A percentile compares a stretch with the other conserved stretches of the same genome.
phyloP scores from a whole-genome alignment of 2,113 vertebrate species.

The Etia nguti region DNA sequence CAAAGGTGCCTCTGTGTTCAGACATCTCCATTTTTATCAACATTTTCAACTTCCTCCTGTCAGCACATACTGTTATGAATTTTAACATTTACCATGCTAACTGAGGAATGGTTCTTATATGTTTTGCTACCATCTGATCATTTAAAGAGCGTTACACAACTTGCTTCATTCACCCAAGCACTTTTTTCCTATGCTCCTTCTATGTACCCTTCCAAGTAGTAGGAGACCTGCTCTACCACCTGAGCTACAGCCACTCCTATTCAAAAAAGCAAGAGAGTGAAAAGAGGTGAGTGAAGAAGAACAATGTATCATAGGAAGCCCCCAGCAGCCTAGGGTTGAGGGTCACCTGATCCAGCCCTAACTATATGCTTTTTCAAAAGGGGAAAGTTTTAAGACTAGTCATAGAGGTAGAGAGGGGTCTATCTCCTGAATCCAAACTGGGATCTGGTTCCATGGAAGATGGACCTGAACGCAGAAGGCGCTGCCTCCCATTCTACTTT shows the following conservation, averaged over 20 bases:
- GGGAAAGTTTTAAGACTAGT: not conserved
- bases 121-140: not conserved
- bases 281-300: not conserved
- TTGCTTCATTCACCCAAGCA: not conserved
- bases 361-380: not conserved
- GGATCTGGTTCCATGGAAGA: too few species aligned
- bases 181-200: not conserved
- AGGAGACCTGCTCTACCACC: not conserved
- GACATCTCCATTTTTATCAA: not conserved
- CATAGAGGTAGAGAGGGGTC: not conserved
- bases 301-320: not conserved
- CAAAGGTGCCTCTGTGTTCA: not conserved
- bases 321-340: not conserved
- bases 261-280: not conserved
- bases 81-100: not conserved
- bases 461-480: too few species aligned
- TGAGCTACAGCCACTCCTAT: not conserved
- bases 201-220: not conserved
- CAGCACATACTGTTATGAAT: not conserved
- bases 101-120: not conserved
- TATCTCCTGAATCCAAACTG: not conserved
- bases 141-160: not conserved
- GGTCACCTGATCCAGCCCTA: not conserved
- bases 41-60: not conserved
- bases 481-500: not conserved